Percentiles rank a stretch among this genome's conserved stretches.
These are phyloP conservation scores for Drosophila miranda DNA, from an alignment of 1,140 invertebrate species.

Conservation along the genomic window DNA sequence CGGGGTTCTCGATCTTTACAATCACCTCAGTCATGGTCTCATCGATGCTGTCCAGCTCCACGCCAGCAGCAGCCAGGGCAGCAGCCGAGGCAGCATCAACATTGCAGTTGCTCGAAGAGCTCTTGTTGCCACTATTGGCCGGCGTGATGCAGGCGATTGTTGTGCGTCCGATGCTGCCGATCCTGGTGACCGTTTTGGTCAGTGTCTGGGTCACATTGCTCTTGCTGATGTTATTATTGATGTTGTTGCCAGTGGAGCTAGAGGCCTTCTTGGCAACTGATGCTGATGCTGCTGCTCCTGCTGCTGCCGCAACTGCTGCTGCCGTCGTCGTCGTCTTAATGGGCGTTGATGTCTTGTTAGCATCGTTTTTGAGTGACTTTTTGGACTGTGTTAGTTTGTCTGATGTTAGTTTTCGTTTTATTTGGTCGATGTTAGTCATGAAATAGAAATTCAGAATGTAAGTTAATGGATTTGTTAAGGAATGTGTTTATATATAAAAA, in stretches of 20 bases:
- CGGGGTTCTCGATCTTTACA: constrained; percentile 78
- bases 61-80: constrained; percentile 71
- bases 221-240: constrained; percentile 12
- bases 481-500: constrained; percentile 17
- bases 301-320: no score
- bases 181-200: constrained; percentile 70
- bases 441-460: constrained; percentile 52
- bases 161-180: constrained; percentile 77
- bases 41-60: constrained; percentile 75
- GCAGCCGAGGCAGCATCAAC: constrained; percentile 74
- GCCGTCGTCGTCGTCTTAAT: constrained; percentile 27
- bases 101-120: constrained; percentile 61
- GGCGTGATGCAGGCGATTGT: constrained; percentile 76
- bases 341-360: constrained; percentile 52
- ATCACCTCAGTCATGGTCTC: constrained; percentile 78
- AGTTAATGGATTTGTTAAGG: constrained; percentile 47
- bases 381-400: constrained; percentile 73
- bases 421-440: constrained; percentile 51
- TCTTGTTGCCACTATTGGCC: constrained; percentile 55
- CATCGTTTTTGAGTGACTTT: constrained; percentile 55
- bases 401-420: constrained; percentile 43
- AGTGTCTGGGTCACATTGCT: constrained; percentile 41
- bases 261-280: constrained; percentile 41
- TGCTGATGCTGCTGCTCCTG: no score
- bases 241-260: constrained; percentile 17